Evolutionary conservation across 1,140 invertebrate species (phyloP).

Genomic region (Leptonema lineaticorne): DNA sequence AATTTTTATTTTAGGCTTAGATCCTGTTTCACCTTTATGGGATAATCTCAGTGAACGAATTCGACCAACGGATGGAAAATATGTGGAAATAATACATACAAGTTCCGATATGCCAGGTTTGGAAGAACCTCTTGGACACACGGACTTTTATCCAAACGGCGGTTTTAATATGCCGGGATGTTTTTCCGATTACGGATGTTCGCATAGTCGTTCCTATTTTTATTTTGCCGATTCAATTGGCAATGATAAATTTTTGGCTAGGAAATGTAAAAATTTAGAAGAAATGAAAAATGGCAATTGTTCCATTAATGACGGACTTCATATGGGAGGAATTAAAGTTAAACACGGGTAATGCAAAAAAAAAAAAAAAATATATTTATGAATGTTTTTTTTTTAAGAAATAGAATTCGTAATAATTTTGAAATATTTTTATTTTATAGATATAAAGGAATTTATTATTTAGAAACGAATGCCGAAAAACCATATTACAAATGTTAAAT

Average conservation of each 20-base stretch:
- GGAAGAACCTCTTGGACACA: conserved; percentile 58
- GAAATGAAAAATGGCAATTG: background rate
- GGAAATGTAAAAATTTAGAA: conserved; percentile 1
- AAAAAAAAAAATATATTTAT: background rate
- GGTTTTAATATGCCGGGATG: conserved; percentile 64
- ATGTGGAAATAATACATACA: conserved; percentile 73
- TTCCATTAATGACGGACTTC: background rate
- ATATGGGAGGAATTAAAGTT: conserved; percentile 32
- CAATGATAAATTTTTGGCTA: background rate
- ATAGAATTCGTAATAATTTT: background rate
- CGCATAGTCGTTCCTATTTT: conserved; percentile 50
- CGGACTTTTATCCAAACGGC: conserved; percentile 71
- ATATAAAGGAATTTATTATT: conserved; percentile 21
- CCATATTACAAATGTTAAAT: conserved; percentile 25
- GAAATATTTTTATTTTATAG: conserved; percentile 12
- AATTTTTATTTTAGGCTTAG: conserved; percentile 54
- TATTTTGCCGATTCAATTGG: conserved; percentile 51
- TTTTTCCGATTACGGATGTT: conserved; percentile 45
- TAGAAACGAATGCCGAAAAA: conserved; percentile 28
- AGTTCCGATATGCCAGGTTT: conserved; percentile 60
- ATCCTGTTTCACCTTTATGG: conserved; percentile 64
- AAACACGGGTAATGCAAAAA: conserved; percentile 26
- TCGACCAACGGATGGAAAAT: conserved; percentile 56
- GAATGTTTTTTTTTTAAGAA: background rate
- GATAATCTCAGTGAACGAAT: conserved; percentile 42